Conservation (phyloP, 2,888 invertebrate genomes). For the Rhogogaster chlorosoma region DNA sequence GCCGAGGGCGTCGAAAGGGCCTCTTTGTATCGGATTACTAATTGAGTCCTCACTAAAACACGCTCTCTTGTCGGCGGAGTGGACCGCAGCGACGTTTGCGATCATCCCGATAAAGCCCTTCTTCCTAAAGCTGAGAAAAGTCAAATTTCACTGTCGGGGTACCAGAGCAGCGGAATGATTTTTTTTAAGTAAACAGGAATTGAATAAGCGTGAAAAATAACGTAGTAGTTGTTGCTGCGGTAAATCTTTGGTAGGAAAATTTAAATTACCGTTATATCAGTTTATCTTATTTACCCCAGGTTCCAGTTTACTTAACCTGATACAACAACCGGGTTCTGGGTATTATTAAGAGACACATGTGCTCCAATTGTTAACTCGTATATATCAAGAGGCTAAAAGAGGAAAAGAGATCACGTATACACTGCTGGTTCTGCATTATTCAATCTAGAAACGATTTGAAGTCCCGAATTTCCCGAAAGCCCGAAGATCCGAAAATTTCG, state of each 20-base stretch:
- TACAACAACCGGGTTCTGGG: conserved; percentile 36
- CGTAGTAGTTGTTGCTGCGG: not conserved
- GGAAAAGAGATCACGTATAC: not conserved
- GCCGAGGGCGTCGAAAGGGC: not conserved
- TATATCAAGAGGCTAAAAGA: not conserved
- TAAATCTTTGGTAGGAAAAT: not conserved
- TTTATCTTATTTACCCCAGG: conserved; percentile 46
- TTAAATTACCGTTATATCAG: conserved; percentile 12
- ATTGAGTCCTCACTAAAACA: conserved; percentile 54
- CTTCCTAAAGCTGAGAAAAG: no score
- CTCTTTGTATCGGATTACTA: conserved; percentile 46
- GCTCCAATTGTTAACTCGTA: conserved; percentile 17
- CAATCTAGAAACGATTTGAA: not conserved
- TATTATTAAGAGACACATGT: conserved; percentile 38
- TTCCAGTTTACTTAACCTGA: conserved; percentile 42
- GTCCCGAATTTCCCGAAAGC: no score
- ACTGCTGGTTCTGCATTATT: not conserved
- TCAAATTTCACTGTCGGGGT: not conserved
- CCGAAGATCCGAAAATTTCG: no score
- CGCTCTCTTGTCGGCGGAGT: not conserved
- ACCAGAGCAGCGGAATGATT: not conserved
- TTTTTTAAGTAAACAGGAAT: not conserved
- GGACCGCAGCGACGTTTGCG: not conserved
- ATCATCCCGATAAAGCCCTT: conserved; percentile 3
- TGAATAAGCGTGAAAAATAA: not conserved